These are phyloP conservation scores for Gryllus longicercus DNA, from an alignment of 2,888 invertebrate genomes.

Conservation along the genomic window DNA sequence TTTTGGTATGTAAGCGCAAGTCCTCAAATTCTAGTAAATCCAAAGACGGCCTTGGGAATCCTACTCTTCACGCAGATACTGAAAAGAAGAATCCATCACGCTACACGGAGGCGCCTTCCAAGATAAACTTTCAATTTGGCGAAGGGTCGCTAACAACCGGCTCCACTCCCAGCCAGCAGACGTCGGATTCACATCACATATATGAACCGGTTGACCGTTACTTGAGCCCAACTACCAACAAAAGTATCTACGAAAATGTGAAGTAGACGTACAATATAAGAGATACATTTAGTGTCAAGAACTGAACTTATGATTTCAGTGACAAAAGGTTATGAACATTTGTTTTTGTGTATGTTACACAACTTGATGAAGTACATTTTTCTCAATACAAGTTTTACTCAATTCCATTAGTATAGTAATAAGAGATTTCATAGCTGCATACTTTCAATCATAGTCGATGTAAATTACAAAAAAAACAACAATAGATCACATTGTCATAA, in stretches of 20 bases:
- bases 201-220: constrained; percentile 34
- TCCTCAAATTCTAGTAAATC: constrained; percentile 40
- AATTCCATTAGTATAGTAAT: too few relatives aligned
- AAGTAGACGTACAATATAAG: constrained; percentile 21
- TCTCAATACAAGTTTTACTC: too few relatives aligned
- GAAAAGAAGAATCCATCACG: constrained; percentile 31
- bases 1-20: constrained; percentile 44
- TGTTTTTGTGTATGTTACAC: too few relatives aligned
- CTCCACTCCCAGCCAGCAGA: constrained; percentile 18
- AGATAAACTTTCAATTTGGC: constrained; percentile 39
- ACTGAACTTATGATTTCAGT: not conserved
- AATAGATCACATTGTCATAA: too few relatives aligned
- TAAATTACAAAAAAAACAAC: too few relatives aligned
- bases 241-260: constrained; percentile 35
- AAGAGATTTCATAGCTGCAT: too few relatives aligned
- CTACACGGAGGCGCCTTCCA: constrained; percentile 39
- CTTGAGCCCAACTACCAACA: constrained; percentile 29
- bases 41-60: constrained; percentile 42
- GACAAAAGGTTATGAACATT: too few relatives aligned
- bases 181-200: constrained; percentile 27
- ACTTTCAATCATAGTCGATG: too few relatives aligned
- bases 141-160: constrained; percentile 22
- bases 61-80: constrained; percentile 20
- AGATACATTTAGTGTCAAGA: not conserved
- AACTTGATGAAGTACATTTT: too few relatives aligned